Conservation (phyloP, 2,888 invertebrate species). For the Microdon myrmicae region DNA sequence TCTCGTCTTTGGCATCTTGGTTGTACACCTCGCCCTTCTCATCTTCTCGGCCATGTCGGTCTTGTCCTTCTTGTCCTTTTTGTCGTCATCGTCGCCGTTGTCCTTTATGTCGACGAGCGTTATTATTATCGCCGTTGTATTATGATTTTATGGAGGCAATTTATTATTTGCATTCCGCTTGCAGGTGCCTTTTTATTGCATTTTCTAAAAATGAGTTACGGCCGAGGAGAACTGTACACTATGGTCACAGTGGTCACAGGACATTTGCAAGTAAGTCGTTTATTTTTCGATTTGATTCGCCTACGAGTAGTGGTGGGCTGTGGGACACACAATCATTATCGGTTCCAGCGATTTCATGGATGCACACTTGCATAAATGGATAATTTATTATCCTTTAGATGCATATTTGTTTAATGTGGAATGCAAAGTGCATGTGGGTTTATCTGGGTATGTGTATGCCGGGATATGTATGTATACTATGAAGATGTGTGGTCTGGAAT, state of each 20-base stretch:
- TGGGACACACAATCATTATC: conserved; percentile 31
- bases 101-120: conserved; percentile 34
- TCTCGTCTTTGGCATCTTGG: too few relatives aligned
- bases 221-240: background rate
- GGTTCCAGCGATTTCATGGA: conserved; percentile 35
- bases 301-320: background rate
- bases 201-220: conserved; percentile 46
- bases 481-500: conserved; percentile 20
- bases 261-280: conserved; percentile 11
- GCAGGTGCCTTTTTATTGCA: conserved; percentile 49
- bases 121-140: conserved; percentile 45
- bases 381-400: conserved; percentile 36
- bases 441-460: background rate
- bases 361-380: conserved; percentile 27
- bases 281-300: conserved; percentile 17
- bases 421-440: too few relatives aligned
- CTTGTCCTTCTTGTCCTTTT: too few relatives aligned
- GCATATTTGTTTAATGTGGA: conserved; percentile 26
- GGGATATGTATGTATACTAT: background rate
- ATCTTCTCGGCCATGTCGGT: too few relatives aligned
- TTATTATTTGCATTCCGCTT: conserved; percentile 49
- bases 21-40: too few relatives aligned
- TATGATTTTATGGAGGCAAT: conserved; percentile 47
- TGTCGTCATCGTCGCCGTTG: conserved; percentile 21
- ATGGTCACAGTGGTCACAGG: background rate